Percentiles rank a stretch among this genome's conserved stretches.
Conservation (phyloP, 1,140 invertebrate genomes). For the Eueides isabella region DNA sequence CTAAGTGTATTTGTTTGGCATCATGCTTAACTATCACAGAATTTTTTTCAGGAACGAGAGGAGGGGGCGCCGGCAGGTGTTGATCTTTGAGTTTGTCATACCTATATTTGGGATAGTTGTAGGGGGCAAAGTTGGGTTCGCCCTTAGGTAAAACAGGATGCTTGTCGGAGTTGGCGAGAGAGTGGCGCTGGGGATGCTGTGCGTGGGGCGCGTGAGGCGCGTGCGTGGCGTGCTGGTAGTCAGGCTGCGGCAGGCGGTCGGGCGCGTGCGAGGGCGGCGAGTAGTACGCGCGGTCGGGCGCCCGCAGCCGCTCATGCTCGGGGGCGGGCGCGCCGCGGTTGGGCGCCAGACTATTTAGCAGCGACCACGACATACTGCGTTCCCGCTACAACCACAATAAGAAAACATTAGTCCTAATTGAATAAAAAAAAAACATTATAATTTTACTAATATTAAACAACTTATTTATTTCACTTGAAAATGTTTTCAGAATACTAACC, state of each 20-base stretch:
- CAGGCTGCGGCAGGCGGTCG: constrained; percentile 55
- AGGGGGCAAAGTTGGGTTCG: constrained; percentile 88
- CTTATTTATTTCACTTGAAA: too few species aligned
- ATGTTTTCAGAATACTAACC: constrained; percentile 80
- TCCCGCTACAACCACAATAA: constrained; percentile 67
- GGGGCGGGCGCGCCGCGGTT: constrained; percentile 58
- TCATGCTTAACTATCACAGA: constrained; percentile 91
- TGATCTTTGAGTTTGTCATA: constrained; percentile 82
- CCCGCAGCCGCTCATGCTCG: constrained; percentile 72
- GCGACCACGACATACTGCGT: constrained; percentile 78
- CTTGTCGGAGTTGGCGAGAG: constrained; percentile 83
- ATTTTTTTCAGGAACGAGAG: constrained; percentile 86
- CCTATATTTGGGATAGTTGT: constrained; percentile 82
- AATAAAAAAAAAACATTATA: neutral
- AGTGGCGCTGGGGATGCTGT: constrained; percentile 56
- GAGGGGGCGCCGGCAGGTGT: constrained; percentile 84
- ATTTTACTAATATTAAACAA: too few species aligned
- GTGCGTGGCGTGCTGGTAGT: constrained; percentile 55
- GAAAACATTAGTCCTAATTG: neutral
- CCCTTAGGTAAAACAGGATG: constrained; percentile 86
- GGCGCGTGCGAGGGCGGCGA: constrained; percentile 51
- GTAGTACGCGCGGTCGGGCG: constrained; percentile 57
- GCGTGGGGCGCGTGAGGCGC: constrained; percentile 73
- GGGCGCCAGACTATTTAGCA: constrained; percentile 77
- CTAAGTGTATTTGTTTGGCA: constrained; percentile 83